Conservation (phyloP, 2,797 vertebrate species). For the Trachops cirrhosus region DNA sequence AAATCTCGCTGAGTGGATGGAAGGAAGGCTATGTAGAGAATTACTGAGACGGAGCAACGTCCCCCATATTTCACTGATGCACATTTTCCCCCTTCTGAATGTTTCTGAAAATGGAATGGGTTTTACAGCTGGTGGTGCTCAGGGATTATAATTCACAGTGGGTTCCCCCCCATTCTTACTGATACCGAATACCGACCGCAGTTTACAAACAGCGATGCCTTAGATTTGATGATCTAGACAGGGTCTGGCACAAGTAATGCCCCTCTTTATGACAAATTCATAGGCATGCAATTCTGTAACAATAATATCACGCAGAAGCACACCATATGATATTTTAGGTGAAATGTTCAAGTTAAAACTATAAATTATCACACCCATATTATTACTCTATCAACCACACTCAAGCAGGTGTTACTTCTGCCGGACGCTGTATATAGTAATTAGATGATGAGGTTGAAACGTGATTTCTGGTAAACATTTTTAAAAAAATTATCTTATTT, state of each 20-base stretch:
- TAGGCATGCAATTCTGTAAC: too few species aligned
- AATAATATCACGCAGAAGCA: too few species aligned
- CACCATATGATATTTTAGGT: too few species aligned
- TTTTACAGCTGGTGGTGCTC: not conserved
- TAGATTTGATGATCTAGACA: not conserved
- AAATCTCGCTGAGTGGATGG: not conserved
- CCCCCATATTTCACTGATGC: not conserved
- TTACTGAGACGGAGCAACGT: not conserved
- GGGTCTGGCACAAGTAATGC: too few species aligned
- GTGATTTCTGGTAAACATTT: not conserved
- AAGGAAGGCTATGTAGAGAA: not conserved
- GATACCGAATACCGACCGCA: not conserved
- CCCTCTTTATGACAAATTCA: too few species aligned
- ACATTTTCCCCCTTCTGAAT: not conserved
- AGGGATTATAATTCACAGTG: not conserved
- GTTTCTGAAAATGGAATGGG: not conserved
- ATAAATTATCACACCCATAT: too few species aligned
- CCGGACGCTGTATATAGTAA: not conserved
- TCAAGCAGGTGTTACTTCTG: too few species aligned
- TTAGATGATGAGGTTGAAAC: not conserved
- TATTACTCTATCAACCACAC: too few species aligned
- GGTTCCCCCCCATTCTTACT: not conserved
- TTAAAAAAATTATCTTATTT: not conserved
- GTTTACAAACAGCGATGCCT: not conserved
- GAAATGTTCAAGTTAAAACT: too few species aligned